Conservation (phyloP, 1,140 invertebrate species). For the Hyposmocoma kahamanoa region DNA sequence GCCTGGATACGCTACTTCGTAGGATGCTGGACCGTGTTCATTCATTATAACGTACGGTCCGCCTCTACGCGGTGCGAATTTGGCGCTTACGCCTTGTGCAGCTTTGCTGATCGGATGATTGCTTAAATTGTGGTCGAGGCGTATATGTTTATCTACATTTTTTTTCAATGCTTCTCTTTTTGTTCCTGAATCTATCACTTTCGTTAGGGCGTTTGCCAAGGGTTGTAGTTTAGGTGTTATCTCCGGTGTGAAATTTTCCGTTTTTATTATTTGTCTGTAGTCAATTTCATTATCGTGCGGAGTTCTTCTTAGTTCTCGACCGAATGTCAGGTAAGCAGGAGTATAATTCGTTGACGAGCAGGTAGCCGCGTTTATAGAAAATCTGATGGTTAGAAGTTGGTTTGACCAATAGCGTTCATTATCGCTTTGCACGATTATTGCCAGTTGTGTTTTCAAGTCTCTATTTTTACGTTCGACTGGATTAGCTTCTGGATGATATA, state of each 20-base stretch:
- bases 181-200: slow-evolving; percentile 22
- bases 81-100: slow-evolving; percentile 19
- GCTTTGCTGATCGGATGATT: slow-evolving; percentile 27
- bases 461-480: slow-evolving; percentile 39
- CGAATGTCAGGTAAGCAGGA: slow-evolving; percentile 42
- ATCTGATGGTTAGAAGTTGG: slow-evolving; percentile 26
- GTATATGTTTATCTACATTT: slow-evolving; percentile 17
- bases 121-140: slow-evolving; percentile 11
- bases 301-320: slow-evolving; percentile 17
- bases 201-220: slow-evolving; percentile 12
- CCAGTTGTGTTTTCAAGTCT: slow-evolving; percentile 23
- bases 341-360: slow-evolving; percentile 24
- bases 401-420: slow-evolving; percentile 42
- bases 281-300: slow-evolving; percentile 18
- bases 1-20: background rate
- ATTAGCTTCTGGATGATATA: slow-evolving; percentile 39
- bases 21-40: background rate
- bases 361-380: background rate
- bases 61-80: slow-evolving; percentile 33
- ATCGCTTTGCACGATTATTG: slow-evolving; percentile 17
- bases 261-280: slow-evolving; percentile 12
- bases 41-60: slow-evolving; percentile 12
- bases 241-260: slow-evolving; percentile 23
- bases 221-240: slow-evolving; percentile 18
- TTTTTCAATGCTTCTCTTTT: slow-evolving; percentile 19